Conservation (phyloP, 2,888 invertebrate species). For the Geophilus truncorum region DNA sequence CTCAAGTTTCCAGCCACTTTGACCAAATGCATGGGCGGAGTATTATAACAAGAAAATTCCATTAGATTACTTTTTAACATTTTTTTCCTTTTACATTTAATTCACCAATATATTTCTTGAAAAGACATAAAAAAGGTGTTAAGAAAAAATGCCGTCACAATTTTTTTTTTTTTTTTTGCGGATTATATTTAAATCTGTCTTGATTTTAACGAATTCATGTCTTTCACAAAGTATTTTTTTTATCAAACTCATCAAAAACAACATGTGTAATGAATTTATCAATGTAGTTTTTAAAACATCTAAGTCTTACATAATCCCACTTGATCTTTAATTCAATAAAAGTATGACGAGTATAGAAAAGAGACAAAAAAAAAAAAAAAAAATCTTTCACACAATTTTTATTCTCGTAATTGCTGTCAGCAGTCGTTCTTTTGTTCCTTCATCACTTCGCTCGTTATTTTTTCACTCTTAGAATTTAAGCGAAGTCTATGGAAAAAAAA, state of each 20-base stretch:
- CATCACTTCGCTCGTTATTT: constrained; percentile 11
- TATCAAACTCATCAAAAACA: too few relatives aligned
- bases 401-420: constrained; percentile 25
- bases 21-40: constrained; percentile 14
- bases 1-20: background rate
- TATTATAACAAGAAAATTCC: constrained; percentile 20
- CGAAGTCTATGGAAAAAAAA: background rate
- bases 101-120: background rate
- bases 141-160: background rate
- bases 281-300: background rate
- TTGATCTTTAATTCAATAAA: constrained; percentile 2
- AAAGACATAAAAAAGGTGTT: background rate
- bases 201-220: background rate
- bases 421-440: constrained; percentile 25
- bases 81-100: background rate
- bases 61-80: constrained; percentile 23
- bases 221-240: too few relatives aligned
- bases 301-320: background rate
- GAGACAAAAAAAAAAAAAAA: too few relatives aligned
- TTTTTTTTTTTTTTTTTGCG: background rate
- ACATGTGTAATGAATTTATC: background rate
- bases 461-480: background rate
- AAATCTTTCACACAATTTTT: background rate
- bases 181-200: background rate
- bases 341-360: background rate